These are phyloP conservation scores for Watsonalla cultraria DNA, from an alignment of 2,888 invertebrate species.

Conservation along the genomic window DNA sequence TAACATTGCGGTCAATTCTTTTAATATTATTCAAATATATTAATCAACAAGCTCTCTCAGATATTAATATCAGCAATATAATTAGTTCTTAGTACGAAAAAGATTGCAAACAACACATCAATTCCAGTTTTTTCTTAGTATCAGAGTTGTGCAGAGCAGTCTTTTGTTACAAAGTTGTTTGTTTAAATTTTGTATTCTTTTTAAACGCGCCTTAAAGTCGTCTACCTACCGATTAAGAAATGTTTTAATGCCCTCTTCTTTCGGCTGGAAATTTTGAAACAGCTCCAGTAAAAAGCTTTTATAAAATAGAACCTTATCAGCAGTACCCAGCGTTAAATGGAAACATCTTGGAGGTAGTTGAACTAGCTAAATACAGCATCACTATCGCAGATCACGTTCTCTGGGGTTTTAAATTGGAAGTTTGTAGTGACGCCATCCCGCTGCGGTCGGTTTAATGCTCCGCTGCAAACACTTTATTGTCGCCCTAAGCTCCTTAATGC, in stretches of 20 bases:
- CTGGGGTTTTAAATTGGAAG: background rate
- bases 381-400: background rate
- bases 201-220: constrained; percentile 6
- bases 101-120: too few relatives aligned
- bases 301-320: background rate
- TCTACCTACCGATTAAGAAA: constrained; percentile 11
- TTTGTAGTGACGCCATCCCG: background rate
- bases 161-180: too few relatives aligned
- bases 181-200: background rate
- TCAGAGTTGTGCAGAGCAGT: too few relatives aligned
- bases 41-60: too few relatives aligned
- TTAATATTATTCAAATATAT: too few relatives aligned
- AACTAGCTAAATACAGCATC: background rate
- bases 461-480: background rate
- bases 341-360: background rate
- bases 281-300: background rate
- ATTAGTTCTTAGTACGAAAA: too few relatives aligned
- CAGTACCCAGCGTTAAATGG: background rate
- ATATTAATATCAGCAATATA: too few relatives aligned
- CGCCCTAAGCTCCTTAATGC: background rate
- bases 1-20: too few relatives aligned
- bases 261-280: background rate
- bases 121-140: too few relatives aligned
- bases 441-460: background rate
- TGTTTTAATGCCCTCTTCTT: constrained; percentile 7